Conservation (phyloP, 2,888 invertebrate genomes). For the Microctonus hyperodae region DNA sequence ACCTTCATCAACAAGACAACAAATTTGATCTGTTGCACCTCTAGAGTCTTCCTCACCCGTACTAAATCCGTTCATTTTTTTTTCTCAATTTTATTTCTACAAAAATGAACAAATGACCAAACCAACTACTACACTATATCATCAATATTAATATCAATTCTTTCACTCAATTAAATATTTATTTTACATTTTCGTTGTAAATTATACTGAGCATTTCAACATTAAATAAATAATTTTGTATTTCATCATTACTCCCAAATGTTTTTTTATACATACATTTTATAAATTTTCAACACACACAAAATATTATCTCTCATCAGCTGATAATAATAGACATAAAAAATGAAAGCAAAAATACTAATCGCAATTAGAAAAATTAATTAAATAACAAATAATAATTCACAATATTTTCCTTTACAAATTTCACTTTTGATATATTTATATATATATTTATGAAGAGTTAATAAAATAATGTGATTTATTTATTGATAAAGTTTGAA, state of each 20-base stretch:
- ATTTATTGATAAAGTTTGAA: background rate
- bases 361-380: no score
- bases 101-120: background rate
- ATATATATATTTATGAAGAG: no score
- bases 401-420: no score
- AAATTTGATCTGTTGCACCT: slow-evolving; percentile 87
- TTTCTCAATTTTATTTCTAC: slow-evolving; percentile 3
- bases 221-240: background rate
- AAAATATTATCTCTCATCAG: no score
- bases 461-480: background rate
- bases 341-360: no score
- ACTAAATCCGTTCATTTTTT: slow-evolving; percentile 86
- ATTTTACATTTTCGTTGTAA: background rate
- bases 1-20: slow-evolving; percentile 90
- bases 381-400: no score
- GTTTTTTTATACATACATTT: background rate
- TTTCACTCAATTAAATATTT: background rate
- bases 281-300: no score
- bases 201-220: background rate
- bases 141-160: no score
- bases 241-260: no score
- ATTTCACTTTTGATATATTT: no score
- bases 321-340: no score
- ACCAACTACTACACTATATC: background rate
- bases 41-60: slow-evolving; percentile 91